Evolutionary conservation across 2,113 vertebrate species (phyloP), one percentile per base, ranked within the genome.

Genomic region (Percina caprodes): DNA sequence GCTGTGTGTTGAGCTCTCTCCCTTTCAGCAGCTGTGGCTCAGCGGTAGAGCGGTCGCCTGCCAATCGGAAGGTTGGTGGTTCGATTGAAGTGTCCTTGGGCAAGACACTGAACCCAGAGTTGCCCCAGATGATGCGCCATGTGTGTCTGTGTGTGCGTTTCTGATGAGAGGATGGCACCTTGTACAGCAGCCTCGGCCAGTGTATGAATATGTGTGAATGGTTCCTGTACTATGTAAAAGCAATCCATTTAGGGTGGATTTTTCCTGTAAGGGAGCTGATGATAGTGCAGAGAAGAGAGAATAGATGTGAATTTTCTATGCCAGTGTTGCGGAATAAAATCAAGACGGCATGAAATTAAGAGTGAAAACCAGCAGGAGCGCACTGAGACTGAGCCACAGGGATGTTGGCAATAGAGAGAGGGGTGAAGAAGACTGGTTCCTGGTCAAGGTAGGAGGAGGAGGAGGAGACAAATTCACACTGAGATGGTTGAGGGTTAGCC

Each of bases 321-420:
- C 58, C 52, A 62, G 24, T 55, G 21, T 15, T 3, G 11, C 61
- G 9, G 6, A 26, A 8, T 21, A 48, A 51, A 58, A 67, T 33
- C 11, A 66, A 30, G 14, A 39, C 3, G 0, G 39, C 0, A 2
- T 39, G 19, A 62, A 2, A 33, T 9, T 18, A 1, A 42, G 11
- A n/a, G 30, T 5, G 45, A 26, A 54, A 69, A 42, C 19, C 30
- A 13, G 4, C 9, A 0, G 0, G 21, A 56, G n/a, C 2, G 0
- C 45, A 45, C 72, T 71, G 90, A 63, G 79, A 5, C 61, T 83
- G 59, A 67, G 35, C 30, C 12, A 35, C 3, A 5, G 91, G 85
- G 46, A 90, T 60, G 77, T 82, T 84, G 26, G 70, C 81, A 39
- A 6, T 23, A 19, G 92, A 52, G 51, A 93, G 86, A 11, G 91